phyloP scores from a whole-genome alignment of 2,113 vertebrate genomes.

The Misgurnus mizolepis region DNA sequence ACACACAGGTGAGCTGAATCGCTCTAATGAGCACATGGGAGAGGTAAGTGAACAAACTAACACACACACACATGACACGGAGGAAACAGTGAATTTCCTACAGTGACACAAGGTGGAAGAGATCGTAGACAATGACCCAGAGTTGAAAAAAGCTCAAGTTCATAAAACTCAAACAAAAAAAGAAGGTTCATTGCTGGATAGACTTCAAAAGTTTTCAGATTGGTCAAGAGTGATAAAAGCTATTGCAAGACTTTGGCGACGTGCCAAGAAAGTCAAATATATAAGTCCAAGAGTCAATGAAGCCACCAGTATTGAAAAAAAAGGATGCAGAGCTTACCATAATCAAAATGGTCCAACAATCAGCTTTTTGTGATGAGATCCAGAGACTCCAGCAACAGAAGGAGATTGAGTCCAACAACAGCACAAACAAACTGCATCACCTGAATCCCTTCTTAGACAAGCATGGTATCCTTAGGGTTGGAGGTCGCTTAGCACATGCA shows the following conservation, averaged over 20 bases:
- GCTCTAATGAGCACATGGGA: too few relatives aligned
- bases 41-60: too few relatives aligned
- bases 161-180: conserved; percentile 33
- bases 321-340: too few relatives aligned
- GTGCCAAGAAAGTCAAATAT: too few relatives aligned
- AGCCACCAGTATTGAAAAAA: too few relatives aligned
- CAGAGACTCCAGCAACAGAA: conserved; percentile 23
- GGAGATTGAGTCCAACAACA: conserved; percentile 22
- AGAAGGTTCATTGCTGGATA: conserved; percentile 36
- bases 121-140: conserved; percentile 32
- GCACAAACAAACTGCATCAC: conserved; percentile 2
- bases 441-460: conserved; percentile 48
- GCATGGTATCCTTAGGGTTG: conserved; percentile 45
- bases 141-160: conserved; percentile 29
- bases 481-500: conserved; percentile 37
- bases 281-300: too few relatives aligned
- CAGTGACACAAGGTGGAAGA: conserved; percentile 44
- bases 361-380: conserved; percentile 39
- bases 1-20: too few relatives aligned
- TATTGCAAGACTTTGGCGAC: too few relatives aligned
- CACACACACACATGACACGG: too few relatives aligned
- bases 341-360: conserved; percentile 34
- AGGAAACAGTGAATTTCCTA: too few relatives aligned
- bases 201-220: conserved; percentile 43
- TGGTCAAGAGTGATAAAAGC: conserved; percentile 40